Percentiles rank a stretch among this genome's conserved stretches.
These are phyloP conservation scores for Machimus rusticus DNA, from an alignment of 2,888 invertebrate species.

Conservation along the genomic window DNA sequence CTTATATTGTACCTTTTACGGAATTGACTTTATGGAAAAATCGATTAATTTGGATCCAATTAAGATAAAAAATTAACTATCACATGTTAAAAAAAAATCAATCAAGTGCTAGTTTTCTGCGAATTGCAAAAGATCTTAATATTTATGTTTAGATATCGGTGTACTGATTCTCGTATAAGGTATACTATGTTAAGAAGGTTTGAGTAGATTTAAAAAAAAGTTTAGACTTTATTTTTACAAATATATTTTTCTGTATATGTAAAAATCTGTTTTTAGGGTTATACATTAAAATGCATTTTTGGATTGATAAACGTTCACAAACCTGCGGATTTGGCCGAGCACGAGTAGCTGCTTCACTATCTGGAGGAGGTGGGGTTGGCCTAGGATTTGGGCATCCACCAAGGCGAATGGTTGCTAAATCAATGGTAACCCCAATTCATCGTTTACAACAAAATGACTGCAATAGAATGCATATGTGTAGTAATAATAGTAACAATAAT, in stretches of 20 bases:
- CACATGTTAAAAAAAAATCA: no score
- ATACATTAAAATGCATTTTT: constrained; percentile 78
- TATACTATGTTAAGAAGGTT: not conserved
- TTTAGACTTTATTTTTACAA: not conserved
- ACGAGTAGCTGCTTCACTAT: constrained; percentile 73
- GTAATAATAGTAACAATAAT: constrained; percentile 48
- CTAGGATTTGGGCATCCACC: constrained; percentile 63
- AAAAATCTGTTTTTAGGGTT: not conserved
- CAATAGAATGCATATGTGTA: constrained; percentile 51
- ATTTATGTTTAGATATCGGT: not conserved
- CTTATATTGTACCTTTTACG: no score
- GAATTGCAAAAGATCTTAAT: no score
- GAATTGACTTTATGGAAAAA: no score
- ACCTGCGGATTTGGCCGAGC: constrained; percentile 78
- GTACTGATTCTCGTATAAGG: not conserved
- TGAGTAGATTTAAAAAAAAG: not conserved
- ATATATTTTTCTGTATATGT: not conserved
- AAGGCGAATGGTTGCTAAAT: constrained; percentile 64
- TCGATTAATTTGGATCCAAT: no score
- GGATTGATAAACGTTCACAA: constrained; percentile 85
- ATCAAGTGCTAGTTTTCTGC: no score
- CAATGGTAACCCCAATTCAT: constrained; percentile 77
- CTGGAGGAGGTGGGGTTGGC: constrained; percentile 67
- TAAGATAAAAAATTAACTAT: no score
- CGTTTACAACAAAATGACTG: constrained; percentile 67